Percentiles rank a stretch among this genome's conserved stretches.
Conservation (phyloP, 1,140 invertebrate genomes). For the Formica selysi region DNA sequence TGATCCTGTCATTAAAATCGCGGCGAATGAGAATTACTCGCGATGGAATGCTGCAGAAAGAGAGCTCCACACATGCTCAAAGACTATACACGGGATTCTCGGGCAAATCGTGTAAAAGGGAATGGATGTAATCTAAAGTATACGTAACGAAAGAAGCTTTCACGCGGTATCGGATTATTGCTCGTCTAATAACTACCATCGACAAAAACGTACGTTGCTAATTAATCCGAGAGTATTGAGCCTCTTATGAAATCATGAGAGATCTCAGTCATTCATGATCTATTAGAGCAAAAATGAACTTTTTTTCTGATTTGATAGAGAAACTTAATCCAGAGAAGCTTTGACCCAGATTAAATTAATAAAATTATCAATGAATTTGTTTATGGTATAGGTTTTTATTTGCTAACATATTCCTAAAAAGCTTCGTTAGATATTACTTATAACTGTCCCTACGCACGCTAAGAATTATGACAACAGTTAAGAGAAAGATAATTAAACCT, state of each 20-base stretch:
- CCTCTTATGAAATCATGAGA: conserved; percentile 16
- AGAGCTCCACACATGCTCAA: conserved; percentile 52
- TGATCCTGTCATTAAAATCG: conserved; percentile 58
- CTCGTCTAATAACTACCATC: conserved; percentile 57
- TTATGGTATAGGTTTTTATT: not conserved
- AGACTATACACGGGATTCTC: not conserved
- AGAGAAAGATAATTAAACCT: conserved; percentile 39
- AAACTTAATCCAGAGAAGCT: not conserved
- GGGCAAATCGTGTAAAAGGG: conserved; percentile 13
- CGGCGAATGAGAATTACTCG: conserved; percentile 52
- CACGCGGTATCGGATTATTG: conserved; percentile 56
- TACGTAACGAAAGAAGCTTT: conserved; percentile 24
- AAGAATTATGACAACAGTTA: conserved; percentile 41
- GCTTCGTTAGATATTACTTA: not conserved
- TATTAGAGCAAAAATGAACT: not conserved
- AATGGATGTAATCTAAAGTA: conserved; percentile 66
- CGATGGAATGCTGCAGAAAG: not conserved
- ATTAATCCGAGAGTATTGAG: conserved; percentile 35
- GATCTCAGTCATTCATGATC: conserved; percentile 9
- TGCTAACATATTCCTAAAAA: not conserved
- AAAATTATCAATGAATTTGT: not conserved
- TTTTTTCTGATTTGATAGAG: conserved; percentile 12
- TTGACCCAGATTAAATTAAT: not conserved
- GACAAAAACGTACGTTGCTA: conserved; percentile 8
- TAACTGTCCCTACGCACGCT: not conserved